Evolutionary conservation across 2,888 invertebrate species (phyloP).

Genomic region (Drosophila kambysellisi): DNA sequence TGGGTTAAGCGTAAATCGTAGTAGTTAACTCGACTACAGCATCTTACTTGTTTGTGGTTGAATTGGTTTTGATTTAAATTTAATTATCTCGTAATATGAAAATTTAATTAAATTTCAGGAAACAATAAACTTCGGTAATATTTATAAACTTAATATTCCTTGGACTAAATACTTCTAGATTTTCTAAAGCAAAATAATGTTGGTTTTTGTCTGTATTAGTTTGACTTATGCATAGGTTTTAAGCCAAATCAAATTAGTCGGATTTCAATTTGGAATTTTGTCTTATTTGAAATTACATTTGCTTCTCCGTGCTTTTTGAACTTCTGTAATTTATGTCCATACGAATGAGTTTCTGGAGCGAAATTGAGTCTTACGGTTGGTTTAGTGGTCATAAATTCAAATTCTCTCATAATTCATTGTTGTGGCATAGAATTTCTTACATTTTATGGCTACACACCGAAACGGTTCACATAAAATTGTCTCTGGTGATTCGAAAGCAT

Average conservation of each 20-base stretch:
- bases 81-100: not conserved
- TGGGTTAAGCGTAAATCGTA: no score
- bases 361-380: constrained; percentile 47
- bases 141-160: not conserved
- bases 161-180: no score
- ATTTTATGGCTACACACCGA: constrained; percentile 63
- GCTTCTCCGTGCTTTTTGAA: constrained; percentile 51
- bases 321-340: constrained; percentile 58
- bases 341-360: constrained; percentile 8
- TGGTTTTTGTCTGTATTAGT: not conserved
- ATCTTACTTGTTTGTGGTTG: not conserved
- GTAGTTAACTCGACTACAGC: no score
- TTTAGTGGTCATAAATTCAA: constrained; percentile 74
- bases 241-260: constrained; percentile 26
- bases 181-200: not conserved
- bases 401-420: constrained; percentile 75
- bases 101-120: not conserved
- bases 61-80: not conserved
- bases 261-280: constrained; percentile 12
- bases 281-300: constrained; percentile 6
- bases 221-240: constrained; percentile 3
- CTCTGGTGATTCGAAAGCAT: constrained; percentile 62
- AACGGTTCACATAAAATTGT: constrained; percentile 66
- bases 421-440: constrained; percentile 63
- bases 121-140: not conserved